A percentile compares a stretch with the other conserved stretches of the same genome.
These are phyloP conservation scores for Eueremaeus valkanovi DNA, from an alignment of 2,888 invertebrate genomes.

Conservation along the genomic window DNA sequence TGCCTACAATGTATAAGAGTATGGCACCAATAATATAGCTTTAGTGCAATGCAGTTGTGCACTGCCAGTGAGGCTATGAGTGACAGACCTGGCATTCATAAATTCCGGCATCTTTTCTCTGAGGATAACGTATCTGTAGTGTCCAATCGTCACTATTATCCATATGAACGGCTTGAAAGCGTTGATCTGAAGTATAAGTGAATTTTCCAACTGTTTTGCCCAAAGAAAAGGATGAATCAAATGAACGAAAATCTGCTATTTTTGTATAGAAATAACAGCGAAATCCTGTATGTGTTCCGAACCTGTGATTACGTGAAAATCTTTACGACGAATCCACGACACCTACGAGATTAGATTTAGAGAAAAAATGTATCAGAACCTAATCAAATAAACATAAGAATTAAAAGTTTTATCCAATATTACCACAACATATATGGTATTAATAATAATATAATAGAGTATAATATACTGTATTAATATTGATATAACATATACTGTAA, in stretches of 20 bases:
- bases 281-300: neutral
- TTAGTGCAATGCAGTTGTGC: neutral
- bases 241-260: conserved; percentile 11
- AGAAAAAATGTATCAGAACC: neutral
- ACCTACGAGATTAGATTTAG: conserved; percentile 60
- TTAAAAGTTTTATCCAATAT: neutral
- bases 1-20: too few relatives aligned
- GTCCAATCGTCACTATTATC: conserved; percentile 92
- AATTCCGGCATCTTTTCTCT: conserved; percentile 85
- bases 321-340: conserved; percentile 84
- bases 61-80: neutral
- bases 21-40: too few relatives aligned
- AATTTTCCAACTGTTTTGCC: conserved; percentile 66
- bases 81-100: conserved; percentile 83
- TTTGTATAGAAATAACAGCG: neutral
- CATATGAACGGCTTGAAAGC: conserved; percentile 64
- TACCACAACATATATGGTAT: too few relatives aligned
- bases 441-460: too few relatives aligned
- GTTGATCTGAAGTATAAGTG: conserved; percentile 84
- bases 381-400: neutral
- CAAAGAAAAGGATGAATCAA: conserved; percentile 1
- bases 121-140: conserved; percentile 87
- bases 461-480: too few relatives aligned
- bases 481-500: too few relatives aligned
- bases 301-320: conserved; percentile 82